phyloP scores from a whole-genome alignment of 2,797 vertebrate species.

The Fistularia commersonii region DNA sequence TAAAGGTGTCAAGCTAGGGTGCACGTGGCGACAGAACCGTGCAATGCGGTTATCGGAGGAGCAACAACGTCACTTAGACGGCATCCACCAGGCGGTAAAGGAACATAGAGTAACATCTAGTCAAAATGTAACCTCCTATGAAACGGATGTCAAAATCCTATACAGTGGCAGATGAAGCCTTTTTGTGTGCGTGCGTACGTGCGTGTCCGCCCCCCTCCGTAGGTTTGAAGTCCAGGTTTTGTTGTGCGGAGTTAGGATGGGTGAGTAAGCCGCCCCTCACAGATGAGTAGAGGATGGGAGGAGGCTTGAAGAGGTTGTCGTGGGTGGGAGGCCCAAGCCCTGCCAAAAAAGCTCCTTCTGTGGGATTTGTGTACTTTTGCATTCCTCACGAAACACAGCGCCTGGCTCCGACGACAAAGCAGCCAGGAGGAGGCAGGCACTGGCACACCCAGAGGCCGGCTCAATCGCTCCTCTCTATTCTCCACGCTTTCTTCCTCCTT shows the following conservation, averaged over 20 bases:
- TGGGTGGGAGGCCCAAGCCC: conserved; percentile 73
- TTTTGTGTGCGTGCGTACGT: conserved; percentile 23
- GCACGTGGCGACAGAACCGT: not conserved
- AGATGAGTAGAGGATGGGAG: conserved; percentile 90
- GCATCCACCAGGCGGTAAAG: no score
- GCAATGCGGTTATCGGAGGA: conserved; percentile 43
- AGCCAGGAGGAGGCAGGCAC: conserved; percentile 53
- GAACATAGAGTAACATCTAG: conserved; percentile 20
- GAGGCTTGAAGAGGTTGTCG: conserved; percentile 76
- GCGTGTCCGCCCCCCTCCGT: conserved; percentile 50
- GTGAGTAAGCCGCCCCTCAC: conserved; percentile 77
- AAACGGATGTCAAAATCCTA: conserved; percentile 27
- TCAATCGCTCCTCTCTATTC: conserved; percentile 30
- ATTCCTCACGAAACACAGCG: conserved; percentile 65
- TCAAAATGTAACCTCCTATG: conserved; percentile 40
- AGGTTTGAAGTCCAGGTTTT: conserved; percentile 71
- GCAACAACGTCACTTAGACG: no score
- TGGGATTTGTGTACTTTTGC: conserved; percentile 77
- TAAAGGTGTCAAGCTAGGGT: no score
- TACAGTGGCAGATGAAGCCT: not conserved
- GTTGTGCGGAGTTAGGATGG: conserved; percentile 69
- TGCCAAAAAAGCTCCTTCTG: conserved; percentile 78
- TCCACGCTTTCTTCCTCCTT: conserved; percentile 31
- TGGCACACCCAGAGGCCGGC: conserved; percentile 53
- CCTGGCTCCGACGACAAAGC: conserved; percentile 65